Percentiles rank a stretch among this genome's conserved stretches.
phyloP scores from a whole-genome alignment of 2,797 vertebrate species.

The Pseudomugil tenellus region DNA sequence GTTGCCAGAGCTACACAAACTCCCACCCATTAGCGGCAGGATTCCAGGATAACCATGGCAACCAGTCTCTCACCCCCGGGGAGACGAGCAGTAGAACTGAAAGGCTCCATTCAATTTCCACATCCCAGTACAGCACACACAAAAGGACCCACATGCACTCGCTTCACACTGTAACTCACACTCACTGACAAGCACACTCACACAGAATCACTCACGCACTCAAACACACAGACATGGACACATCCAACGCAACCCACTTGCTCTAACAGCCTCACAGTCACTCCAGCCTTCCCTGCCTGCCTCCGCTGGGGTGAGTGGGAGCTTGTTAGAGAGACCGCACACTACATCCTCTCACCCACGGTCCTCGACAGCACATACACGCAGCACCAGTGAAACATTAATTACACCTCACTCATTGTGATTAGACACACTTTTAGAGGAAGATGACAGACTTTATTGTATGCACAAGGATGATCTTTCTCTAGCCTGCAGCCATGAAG shows the following conservation, averaged over 20 bases:
- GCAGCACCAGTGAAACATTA: conserved; percentile 67
- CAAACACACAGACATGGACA: conserved; percentile 66
- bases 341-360: conserved; percentile 81
- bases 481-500: conserved; percentile 18
- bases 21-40: conserved; percentile 93
- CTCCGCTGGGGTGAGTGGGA: conserved; percentile 84
- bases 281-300: conserved; percentile 80
- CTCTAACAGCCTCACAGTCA: conserved; percentile 82
- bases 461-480: conserved; percentile 49
- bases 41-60: conserved; percentile 98
- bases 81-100: conserved; percentile 89
- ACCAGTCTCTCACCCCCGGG: conserved; percentile 91
- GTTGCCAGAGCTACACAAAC: conserved; percentile 86
- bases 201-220: conserved; percentile 46
- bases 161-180: conserved; percentile 76
- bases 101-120: conserved; percentile 91
- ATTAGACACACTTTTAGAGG: conserved; percentile 67
- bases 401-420: conserved; percentile 78
- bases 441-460: conserved; percentile 61
- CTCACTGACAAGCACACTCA: conserved; percentile 59
- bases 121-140: conserved; percentile 83
- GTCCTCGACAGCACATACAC: conserved; percentile 67
- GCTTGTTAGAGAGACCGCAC: conserved; percentile 81
- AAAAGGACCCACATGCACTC: conserved; percentile 85
- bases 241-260: conserved; percentile 78